Percentiles rank a stretch among this genome's conserved stretches.
Conservation (phyloP, 2,888 invertebrate species). For the Andrena flavipes region DNA sequence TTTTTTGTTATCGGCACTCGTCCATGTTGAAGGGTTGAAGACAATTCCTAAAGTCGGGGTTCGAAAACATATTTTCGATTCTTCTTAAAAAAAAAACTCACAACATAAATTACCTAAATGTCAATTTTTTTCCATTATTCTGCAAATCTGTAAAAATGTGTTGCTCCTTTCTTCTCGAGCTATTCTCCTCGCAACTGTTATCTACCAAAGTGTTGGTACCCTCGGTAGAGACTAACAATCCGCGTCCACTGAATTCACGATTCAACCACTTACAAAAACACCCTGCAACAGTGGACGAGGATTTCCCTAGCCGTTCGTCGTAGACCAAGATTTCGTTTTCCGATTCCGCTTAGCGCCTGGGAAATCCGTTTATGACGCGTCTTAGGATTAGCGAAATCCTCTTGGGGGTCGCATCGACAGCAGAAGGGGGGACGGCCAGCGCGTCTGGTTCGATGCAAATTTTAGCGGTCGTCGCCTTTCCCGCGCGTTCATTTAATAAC, state of each 20-base stretch:
- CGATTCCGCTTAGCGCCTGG: constrained; percentile 52
- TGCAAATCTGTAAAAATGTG: no score
- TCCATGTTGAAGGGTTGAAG: no score
- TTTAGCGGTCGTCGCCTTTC: constrained; percentile 47
- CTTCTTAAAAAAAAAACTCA: no score
- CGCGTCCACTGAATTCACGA: not conserved
- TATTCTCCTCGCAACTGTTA: no score
- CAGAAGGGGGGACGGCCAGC: constrained; percentile 3
- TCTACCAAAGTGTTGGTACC: no score
- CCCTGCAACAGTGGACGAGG: not conserved
- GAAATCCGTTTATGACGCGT: constrained; percentile 70
- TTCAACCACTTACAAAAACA: not conserved
- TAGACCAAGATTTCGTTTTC: constrained; percentile 50
- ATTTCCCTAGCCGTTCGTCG: constrained; percentile 6
- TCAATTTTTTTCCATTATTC: no score
- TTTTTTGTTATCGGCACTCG: no score
- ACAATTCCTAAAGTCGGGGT: no score
- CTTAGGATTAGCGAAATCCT: constrained; percentile 65
- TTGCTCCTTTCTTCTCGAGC: no score
- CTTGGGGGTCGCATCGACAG: constrained; percentile 42
- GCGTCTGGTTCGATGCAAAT: constrained; percentile 61
- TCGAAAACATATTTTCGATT: no score
- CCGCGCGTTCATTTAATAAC: constrained; percentile 51
- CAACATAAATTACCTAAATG: no score
- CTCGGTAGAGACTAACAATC: not conserved